These are phyloP conservation scores for Coregonus sp. DNA, from an alignment of 2,797 vertebrate genomes.

Conservation along the genomic window DNA sequence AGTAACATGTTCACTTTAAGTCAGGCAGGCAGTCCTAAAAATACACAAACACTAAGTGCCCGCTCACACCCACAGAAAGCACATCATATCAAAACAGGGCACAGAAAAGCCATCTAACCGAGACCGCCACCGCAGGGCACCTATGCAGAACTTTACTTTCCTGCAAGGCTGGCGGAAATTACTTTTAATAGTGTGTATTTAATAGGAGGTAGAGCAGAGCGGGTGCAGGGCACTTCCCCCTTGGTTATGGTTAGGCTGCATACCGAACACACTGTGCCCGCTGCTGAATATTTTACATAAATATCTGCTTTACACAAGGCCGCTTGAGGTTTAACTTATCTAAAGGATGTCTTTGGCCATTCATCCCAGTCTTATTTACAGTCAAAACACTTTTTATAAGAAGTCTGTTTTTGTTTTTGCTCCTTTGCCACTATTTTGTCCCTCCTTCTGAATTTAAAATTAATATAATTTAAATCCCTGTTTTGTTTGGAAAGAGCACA, in stretches of 20 bases:
- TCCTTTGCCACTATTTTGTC: too few relatives aligned
- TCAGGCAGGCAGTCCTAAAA: conserved; percentile 64
- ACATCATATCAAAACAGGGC: conserved; percentile 47
- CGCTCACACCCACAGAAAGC: conserved; percentile 42
- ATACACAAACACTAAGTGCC: conserved; percentile 66
- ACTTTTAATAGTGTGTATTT: conserved; percentile 58
- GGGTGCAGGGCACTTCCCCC: conserved; percentile 48
- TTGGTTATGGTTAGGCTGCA: conserved; percentile 66
- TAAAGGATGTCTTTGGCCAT: conserved; percentile 67
- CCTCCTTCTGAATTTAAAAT: conserved; percentile 20
- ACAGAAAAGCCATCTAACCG: conserved; percentile 23
- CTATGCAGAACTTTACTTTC: conserved; percentile 37
- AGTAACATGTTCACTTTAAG: conserved; percentile 76
- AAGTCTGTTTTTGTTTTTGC: conserved; percentile 30
- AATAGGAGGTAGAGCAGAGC: conserved; percentile 49
- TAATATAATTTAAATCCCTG: conserved; percentile 22
- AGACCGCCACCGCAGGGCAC: conserved; percentile 5
- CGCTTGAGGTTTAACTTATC: conserved; percentile 64
- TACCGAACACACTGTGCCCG: conserved; percentile 67
- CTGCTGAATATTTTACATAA: conserved; percentile 62
- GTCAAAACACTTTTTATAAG: conserved; percentile 28
- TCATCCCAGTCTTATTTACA: conserved; percentile 32
- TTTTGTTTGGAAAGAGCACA: conserved; percentile 31
- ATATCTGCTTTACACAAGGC: conserved; percentile 59
- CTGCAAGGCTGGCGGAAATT: conserved; percentile 47